Evolutionary conservation across 2,797 vertebrate species (phyloP).

Genomic region (Sibirionetta formosa): DNA sequence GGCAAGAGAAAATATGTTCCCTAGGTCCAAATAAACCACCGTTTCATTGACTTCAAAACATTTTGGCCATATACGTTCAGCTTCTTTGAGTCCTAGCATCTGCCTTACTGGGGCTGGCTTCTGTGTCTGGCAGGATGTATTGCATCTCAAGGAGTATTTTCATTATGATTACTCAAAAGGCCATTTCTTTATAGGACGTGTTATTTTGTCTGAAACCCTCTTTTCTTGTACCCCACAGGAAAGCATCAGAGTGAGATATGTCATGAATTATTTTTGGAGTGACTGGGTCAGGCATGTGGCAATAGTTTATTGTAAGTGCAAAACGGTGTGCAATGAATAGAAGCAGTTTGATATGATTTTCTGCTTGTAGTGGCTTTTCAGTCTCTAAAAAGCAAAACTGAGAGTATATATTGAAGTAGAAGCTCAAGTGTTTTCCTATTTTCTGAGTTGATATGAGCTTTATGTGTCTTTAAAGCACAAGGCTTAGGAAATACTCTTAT

Average conservation of each 20-base stretch:
- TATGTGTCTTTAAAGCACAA: not conserved
- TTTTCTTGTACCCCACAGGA: conserved; percentile 4
- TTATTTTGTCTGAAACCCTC: not conserved
- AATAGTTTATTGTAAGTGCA: not conserved
- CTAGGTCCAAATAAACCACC: not conserved
- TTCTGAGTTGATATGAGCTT: not conserved
- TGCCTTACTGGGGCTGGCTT: not conserved
- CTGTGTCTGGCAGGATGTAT: not conserved
- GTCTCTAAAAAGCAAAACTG: not conserved
- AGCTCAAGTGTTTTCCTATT: not conserved
- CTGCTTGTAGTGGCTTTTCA: not conserved
- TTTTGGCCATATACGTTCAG: not conserved
- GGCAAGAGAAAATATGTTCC: not conserved
- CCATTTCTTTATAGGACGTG: not conserved
- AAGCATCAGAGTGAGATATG: not conserved
- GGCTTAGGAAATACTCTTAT: not conserved
- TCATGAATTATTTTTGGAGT: conserved; percentile 25
- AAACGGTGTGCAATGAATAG: not conserved
- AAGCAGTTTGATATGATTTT: conserved; percentile 16
- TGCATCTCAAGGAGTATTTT: not conserved
- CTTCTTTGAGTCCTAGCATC: not conserved
- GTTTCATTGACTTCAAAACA: not conserved
- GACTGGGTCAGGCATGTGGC: conserved; percentile 16
- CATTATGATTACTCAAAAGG: not conserved
- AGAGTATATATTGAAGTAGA: not conserved